Conservation (phyloP, 2,888 invertebrate genomes). For the Brenthis ino region DNA sequence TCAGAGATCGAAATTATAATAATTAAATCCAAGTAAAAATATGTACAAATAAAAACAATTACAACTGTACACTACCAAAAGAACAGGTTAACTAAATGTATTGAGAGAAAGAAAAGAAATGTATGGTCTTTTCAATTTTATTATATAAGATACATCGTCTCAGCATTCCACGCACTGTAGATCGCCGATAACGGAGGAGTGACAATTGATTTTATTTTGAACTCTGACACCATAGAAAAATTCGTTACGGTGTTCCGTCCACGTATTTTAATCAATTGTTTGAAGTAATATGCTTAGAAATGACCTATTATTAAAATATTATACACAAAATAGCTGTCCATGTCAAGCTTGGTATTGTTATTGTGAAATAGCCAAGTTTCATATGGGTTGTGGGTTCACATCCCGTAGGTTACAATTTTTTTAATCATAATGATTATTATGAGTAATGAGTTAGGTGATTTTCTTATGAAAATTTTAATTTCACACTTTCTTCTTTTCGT, state of each 20-base stretch:
- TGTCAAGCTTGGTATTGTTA: background rate
- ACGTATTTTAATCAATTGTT: slow-evolving; percentile 23
- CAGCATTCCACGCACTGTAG: slow-evolving; percentile 21
- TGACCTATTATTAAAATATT: slow-evolving; percentile 13
- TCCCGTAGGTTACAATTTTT: too few relatives aligned
- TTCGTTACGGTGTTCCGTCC: slow-evolving; percentile 38
- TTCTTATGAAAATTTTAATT: too few relatives aligned
- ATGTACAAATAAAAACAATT: background rate
- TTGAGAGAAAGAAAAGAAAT: slow-evolving; percentile 8
- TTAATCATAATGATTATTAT: too few relatives aligned
- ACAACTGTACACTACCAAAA: slow-evolving; percentile 1
- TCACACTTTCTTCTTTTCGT: too few relatives aligned
- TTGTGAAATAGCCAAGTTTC: too few relatives aligned
- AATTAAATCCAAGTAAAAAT: background rate
- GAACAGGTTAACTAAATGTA: background rate
- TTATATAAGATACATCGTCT: slow-evolving; percentile 32
- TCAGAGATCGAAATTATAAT: background rate
- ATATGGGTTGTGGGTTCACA: too few relatives aligned
- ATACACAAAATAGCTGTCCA: background rate
- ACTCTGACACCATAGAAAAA: slow-evolving; percentile 52
- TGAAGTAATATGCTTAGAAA: slow-evolving; percentile 31
- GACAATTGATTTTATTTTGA: slow-evolving; percentile 48
- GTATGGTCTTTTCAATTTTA: slow-evolving; percentile 2
- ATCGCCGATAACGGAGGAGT: slow-evolving; percentile 41
- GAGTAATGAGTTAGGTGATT: too few relatives aligned